Base-by-base conservation (phyloP, 2,888 invertebrate genomes). In the Sphaeridia pumilis region DNA sequence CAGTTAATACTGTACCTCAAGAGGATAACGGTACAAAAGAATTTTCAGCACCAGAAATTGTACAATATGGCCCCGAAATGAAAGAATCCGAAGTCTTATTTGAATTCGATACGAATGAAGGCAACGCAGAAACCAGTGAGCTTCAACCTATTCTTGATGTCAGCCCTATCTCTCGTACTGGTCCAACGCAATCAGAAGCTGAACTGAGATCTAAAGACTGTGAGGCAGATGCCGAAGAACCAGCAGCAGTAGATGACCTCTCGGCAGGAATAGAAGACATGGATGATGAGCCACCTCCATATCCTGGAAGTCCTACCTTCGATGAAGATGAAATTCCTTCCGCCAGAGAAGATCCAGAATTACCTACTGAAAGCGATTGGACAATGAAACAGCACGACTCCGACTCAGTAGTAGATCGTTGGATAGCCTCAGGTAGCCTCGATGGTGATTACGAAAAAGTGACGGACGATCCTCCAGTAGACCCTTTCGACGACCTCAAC, bases 231-330 rank as follows among this genome's bases (percentile, higher is more conserved):
- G 34, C 28, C 34, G 34, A 14, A 21, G 28, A 28, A 4, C 20
- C 46, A 3, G 14, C 25, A 3, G 21, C 22, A 17, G 31, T 21
- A 34, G 46, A 48, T 25, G 48, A 48, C 22, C 12, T 12, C 20
- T 35, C 12, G 2, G 26, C 38, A 5, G 38, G 38, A 12, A 20
- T 38, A 14, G 17, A 14, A 38, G 31, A 25, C 31, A 20, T n/a
- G 43, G 48, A 48, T n/a, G 48, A 48, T 25, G 48, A 48, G n/a
- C 48, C 48, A 2, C 48, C 48, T 4, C 48, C 48, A 2, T 48
- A 48, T 17, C 48, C 48, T 2, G 48, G 48, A 10, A 48, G 48
- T 26, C 48, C 48, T 4, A 25, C n/a, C 10, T 41, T 38, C 17
- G 28, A 31, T 4, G 48, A 48, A 2, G 38, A 46, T 14, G 38